Evolutionary conservation across 2,797 vertebrate genomes (phyloP).

Genomic region (Acomys russatus): DNA sequence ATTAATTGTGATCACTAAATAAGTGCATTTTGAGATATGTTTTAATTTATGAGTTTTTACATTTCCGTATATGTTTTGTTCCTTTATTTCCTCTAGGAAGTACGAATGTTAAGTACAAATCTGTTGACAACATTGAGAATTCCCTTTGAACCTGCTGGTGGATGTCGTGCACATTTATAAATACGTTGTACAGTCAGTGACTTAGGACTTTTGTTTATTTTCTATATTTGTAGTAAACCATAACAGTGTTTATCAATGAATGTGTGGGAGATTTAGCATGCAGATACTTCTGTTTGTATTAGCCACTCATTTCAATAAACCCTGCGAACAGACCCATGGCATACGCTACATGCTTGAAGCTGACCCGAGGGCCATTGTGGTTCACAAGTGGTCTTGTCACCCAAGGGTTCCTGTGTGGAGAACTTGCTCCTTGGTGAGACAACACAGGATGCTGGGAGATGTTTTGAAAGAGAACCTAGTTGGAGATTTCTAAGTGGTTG

Average conservation of each 20-base stretch:
- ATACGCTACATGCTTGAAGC: not conserved
- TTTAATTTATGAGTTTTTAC: conserved; percentile 6
- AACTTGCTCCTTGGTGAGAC: not conserved
- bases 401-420: not conserved
- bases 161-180: not conserved
- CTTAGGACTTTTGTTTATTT: conserved; percentile 32
- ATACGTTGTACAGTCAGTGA: not conserved
- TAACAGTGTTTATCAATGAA: not conserved
- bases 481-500: not conserved
- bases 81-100: not conserved
- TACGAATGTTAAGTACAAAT: not conserved
- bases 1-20: not conserved
- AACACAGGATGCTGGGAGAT: not conserved
- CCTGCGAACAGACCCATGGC: not conserved
- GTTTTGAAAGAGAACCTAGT: not conserved
- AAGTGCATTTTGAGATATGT: not conserved
- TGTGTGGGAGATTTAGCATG: not conserved
- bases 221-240: not conserved
- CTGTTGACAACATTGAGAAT: not conserved
- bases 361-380: not conserved
- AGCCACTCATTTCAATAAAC: not conserved
- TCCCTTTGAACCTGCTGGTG: not conserved
- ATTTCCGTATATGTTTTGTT: not conserved
- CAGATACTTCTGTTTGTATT: conserved; percentile 7
- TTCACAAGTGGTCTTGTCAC: not conserved